Conservation (phyloP, 1,140 invertebrate genomes). For the Drosophila tropicalis region DNA sequence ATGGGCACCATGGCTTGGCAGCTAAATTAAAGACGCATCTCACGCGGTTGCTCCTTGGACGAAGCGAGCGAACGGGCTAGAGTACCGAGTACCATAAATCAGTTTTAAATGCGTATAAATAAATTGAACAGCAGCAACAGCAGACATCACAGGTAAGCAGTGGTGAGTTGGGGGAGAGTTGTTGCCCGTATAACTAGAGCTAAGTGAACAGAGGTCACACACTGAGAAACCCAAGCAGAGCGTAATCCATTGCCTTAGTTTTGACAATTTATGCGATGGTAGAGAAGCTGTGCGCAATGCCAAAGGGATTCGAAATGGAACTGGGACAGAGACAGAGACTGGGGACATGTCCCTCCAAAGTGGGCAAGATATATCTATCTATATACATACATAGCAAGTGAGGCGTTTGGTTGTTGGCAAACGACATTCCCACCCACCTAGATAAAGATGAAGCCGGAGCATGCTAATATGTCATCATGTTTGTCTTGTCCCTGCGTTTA, state of each 20-base stretch:
- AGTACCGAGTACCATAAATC: slow-evolving; percentile 65
- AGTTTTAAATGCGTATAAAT: slow-evolving; percentile 80
- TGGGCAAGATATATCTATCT: background rate
- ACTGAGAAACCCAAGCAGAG: slow-evolving; percentile 33
- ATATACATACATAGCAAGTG: background rate
- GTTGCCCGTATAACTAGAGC: slow-evolving; percentile 1
- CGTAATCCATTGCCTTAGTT: slow-evolving; percentile 72
- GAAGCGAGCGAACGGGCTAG: slow-evolving; percentile 12
- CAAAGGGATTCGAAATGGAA: slow-evolving; percentile 10
- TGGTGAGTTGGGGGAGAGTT: background rate
- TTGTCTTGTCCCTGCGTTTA: slow-evolving; percentile 65
- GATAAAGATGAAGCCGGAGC: slow-evolving; percentile 1
- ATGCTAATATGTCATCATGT: slow-evolving; percentile 59
- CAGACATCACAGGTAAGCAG: slow-evolving; percentile 1
- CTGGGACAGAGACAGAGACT: slow-evolving; percentile 6
- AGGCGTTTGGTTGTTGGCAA: too few species aligned
- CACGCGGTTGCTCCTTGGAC: slow-evolving; percentile 43
- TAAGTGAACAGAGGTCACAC: slow-evolving; percentile 38
- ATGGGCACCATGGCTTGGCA: slow-evolving; percentile 30
- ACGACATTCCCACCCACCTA: background rate
- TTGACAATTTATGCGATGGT: slow-evolving; percentile 71
- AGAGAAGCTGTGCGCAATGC: background rate
- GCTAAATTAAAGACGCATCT: slow-evolving; percentile 78
- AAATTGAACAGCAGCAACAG: slow-evolving; percentile 59
- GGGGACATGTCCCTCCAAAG: background rate